These are phyloP conservation scores for Orthonyx spaldingii DNA, from an alignment of 2,113 vertebrate species.

Conservation along the genomic window DNA sequence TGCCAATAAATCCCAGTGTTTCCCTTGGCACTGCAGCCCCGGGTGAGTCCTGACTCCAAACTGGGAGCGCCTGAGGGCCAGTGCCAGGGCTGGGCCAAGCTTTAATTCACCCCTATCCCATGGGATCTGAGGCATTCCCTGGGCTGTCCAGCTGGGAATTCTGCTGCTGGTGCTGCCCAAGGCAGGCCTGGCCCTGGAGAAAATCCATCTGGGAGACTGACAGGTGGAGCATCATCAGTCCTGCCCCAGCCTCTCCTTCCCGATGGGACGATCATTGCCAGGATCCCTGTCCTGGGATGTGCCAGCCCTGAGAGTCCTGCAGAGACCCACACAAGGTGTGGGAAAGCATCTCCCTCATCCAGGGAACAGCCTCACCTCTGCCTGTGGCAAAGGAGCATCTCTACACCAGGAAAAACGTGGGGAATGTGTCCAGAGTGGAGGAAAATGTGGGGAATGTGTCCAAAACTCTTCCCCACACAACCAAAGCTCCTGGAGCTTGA, in stretches of 20 bases:
- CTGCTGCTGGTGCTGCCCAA: background rate
- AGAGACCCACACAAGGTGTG: background rate
- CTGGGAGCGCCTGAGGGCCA: background rate
- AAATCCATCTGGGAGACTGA: background rate
- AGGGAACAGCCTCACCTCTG: background rate
- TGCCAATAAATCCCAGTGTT: background rate
- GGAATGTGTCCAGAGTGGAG: background rate
- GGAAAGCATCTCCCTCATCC: background rate
- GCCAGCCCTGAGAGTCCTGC: background rate
- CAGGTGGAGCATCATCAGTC: background rate
- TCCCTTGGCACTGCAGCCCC: background rate
- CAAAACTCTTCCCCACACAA: background rate
- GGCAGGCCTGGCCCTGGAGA: background rate
- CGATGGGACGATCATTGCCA: accelerated
- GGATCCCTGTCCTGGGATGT: background rate
- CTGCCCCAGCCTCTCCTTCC: background rate
- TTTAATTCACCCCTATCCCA: background rate
- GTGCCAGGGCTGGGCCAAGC: background rate
- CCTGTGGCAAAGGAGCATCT: background rate
- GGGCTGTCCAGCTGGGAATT: background rate
- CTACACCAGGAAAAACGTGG: background rate
- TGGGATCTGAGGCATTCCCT: accelerated
- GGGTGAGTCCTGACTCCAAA: background rate
- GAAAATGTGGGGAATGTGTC: accelerated
- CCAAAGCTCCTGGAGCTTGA: background rate